A percentile compares a stretch with the other conserved stretches of the same genome.
Evolutionary conservation across 1,140 invertebrate species (phyloP).

Genomic region (Brachionus rotundiformis): DNA sequence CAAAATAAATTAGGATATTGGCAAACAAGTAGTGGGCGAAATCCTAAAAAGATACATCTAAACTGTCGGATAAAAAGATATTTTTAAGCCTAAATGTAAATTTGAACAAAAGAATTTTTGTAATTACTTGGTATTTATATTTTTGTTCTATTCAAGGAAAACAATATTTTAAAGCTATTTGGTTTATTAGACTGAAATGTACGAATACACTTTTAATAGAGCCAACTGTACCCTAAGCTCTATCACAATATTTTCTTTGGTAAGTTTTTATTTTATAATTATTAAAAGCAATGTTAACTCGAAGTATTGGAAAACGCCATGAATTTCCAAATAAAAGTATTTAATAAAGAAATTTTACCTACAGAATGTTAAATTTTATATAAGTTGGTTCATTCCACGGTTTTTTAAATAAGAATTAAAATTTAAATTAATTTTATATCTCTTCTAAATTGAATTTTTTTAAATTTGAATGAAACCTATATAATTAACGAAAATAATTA

Average conservation of each 20-base stretch:
- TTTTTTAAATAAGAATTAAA: too few relatives aligned
- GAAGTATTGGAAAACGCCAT: too few relatives aligned
- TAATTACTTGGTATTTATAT: slow-evolving; percentile 18
- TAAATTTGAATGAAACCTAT: too few relatives aligned
- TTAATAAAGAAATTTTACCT: too few relatives aligned
- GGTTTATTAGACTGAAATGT: neutral
- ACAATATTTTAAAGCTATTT: neutral
- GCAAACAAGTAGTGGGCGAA: neutral
- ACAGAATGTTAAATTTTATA: too few relatives aligned
- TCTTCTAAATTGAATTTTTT: too few relatives aligned
- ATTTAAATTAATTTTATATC: too few relatives aligned
- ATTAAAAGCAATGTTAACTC: neutral
- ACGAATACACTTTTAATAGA: slow-evolving; percentile 32
- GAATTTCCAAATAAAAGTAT: too few relatives aligned
- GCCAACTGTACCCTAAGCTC: slow-evolving; percentile 16
- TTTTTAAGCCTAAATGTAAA: slow-evolving; percentile 42
- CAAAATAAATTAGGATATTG: slow-evolving; percentile 4
- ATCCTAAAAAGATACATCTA: neutral
- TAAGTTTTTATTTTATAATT: neutral
- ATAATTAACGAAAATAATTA: too few relatives aligned
- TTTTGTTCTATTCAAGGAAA: neutral
- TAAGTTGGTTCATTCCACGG: too few relatives aligned
- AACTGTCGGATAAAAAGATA: neutral
- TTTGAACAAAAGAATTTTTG: slow-evolving; percentile 5
- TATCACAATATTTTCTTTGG: slow-evolving; percentile 19